Evolutionary conservation across 2,797 vertebrate species (phyloP), one percentile per base, ranked within the genome.

Genomic region (Enteromius viviparus): DNA sequence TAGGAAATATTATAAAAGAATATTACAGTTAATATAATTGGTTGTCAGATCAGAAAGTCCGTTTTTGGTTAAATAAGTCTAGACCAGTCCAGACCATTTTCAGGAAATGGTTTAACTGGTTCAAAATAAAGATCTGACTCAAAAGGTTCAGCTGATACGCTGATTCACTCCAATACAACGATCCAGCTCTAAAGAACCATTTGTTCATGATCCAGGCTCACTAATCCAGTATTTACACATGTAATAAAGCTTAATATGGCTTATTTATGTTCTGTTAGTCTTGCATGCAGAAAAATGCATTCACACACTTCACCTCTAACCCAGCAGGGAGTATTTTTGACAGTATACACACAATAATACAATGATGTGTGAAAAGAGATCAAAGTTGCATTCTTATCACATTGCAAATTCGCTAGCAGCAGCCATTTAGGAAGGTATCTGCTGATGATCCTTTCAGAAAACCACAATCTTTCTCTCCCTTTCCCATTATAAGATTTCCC

Each of bases 321-420:
- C 53, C 80, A 83, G 62, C 74, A 78, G 78, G 60, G 74, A 64
- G 47, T 80, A 70, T 64, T 14, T 17, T 34, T 74, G 68, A 49
- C 64, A 79, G 60, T 83, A 69, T 55, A 60, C 32, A 60, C 45
- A 81, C 53, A 81, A 45, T n/a, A n/a, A 55, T 23, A 58, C 78
- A 76, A 71, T 75, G 65, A 86, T 71, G 80, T 77, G 55, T 51
- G 65, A 84, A 84, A 45, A 58, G 40, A 86, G 84, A 81, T 77
- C 83, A 83, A 71, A 55, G 64, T 74, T 83, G 72, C 83, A 70
- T 78, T 75, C 53, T 81, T 69, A 3, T 6, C 66, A 71, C 37
- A 62, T 8, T 45, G 19, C 26, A 79, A 62, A 69, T 86, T 74
- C 69, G 65, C 75, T 34, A 49, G 80, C 69, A 70, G 74, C 82